Conservation (phyloP, 2,797 vertebrate species). For the Synanceia verrucosa region DNA sequence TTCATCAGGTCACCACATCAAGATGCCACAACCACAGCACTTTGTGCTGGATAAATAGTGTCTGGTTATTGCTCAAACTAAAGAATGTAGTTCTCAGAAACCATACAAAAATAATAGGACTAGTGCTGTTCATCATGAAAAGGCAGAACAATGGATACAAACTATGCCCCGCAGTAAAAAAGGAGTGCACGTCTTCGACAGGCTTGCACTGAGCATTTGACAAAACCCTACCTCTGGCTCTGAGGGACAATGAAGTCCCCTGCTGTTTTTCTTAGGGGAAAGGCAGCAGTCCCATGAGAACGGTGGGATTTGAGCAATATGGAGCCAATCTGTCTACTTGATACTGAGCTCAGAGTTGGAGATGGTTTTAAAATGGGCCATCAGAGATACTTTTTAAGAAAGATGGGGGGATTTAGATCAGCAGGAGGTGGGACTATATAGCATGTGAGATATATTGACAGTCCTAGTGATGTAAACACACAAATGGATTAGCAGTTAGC, state of each 20-base stretch:
- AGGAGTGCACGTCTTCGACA: slow-evolving; percentile 4
- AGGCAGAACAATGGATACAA: background rate
- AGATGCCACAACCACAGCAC: background rate
- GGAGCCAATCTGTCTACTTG: slow-evolving; percentile 47
- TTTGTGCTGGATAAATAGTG: background rate
- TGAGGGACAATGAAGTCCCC: slow-evolving; percentile 27
- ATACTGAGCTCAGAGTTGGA: slow-evolving; percentile 42
- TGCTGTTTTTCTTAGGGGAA: slow-evolving; percentile 39
- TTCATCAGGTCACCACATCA: background rate
- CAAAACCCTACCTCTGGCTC: slow-evolving; percentile 31
- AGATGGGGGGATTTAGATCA: slow-evolving; percentile 53
- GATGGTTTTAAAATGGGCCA: slow-evolving; percentile 53
- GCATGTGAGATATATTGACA: slow-evolving; percentile 48
- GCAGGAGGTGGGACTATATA: slow-evolving; percentile 42
- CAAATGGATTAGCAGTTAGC: slow-evolving; percentile 67
- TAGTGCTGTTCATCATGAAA: background rate
- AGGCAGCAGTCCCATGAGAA: slow-evolving; percentile 38
- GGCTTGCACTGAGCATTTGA: slow-evolving; percentile 8
- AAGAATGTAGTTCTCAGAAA: slow-evolving; percentile 2
- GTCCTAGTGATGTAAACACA: slow-evolving; percentile 64
- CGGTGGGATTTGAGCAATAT: slow-evolving; percentile 41
- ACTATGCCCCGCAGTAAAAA: background rate
- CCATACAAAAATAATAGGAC: background rate
- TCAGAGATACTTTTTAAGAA: slow-evolving; percentile 46
- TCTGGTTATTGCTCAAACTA: slow-evolving; percentile 6